Evolutionary conservation across 2,888 invertebrate species (phyloP).

Genomic region (Amblyjoppa fuscipennis): DNA sequence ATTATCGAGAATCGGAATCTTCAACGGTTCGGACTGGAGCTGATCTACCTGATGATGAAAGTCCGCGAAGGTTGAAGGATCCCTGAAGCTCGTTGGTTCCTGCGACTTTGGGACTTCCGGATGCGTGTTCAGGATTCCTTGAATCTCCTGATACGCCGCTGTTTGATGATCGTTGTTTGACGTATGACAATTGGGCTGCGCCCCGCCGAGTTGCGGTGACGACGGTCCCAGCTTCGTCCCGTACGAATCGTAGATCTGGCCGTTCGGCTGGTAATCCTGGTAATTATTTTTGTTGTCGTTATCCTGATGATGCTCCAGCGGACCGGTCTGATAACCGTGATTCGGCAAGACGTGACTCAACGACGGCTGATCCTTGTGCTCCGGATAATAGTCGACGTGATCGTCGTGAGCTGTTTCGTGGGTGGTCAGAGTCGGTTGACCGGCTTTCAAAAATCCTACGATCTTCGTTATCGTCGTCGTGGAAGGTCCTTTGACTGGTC

Average conservation of each 20-base stretch:
- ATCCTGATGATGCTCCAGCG: constrained; percentile 29
- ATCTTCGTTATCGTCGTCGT: constrained; percentile 64
- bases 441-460: constrained; percentile 64
- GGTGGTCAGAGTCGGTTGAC: constrained; percentile 40
- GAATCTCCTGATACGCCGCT: constrained; percentile 54
- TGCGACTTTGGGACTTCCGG: constrained; percentile 44
- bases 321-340: constrained; percentile 42
- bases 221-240: constrained; percentile 52
- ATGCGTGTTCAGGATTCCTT: constrained; percentile 54
- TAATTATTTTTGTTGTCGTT: constrained; percentile 40
- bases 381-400: constrained; percentile 50
- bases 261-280: constrained; percentile 44
- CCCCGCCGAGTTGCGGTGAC: constrained; percentile 37
- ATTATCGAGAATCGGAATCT: constrained; percentile 67
- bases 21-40: constrained; percentile 68
- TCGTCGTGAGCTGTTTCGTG: constrained; percentile 53
- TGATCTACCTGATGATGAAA: constrained; percentile 44
- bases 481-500: constrained; percentile 67
- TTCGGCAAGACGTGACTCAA: constrained; percentile 57
- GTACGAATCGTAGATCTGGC: constrained; percentile 57
- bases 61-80: constrained; percentile 25
- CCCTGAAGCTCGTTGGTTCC: constrained; percentile 30
- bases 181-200: not conserved
- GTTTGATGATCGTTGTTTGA: constrained; percentile 53
- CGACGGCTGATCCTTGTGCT: constrained; percentile 59